A percentile compares a stretch with the other conserved stretches of the same genome.
Conservation (phyloP, 2,113 vertebrate genomes). For the Pterocles gutturalis region DNA sequence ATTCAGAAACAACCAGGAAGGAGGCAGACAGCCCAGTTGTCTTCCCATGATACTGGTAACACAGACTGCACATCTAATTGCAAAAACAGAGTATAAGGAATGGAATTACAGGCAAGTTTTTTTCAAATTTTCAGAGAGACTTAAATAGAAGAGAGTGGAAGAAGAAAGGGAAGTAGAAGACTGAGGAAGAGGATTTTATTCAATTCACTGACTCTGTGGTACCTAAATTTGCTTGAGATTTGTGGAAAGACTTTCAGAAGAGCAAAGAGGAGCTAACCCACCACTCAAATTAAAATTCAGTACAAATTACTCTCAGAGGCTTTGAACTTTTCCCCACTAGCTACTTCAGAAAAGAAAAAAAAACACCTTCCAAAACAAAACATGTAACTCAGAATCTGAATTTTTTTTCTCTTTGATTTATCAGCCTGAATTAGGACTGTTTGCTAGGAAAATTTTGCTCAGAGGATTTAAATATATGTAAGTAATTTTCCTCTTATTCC, state of each 20-base stretch:
- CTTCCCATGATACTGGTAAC: slow-evolving; percentile 29
- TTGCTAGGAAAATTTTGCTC: slow-evolving; percentile 6
- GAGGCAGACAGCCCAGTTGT: slow-evolving; percentile 23
- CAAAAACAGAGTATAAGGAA: slow-evolving; percentile 30
- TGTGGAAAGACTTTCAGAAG: neutral
- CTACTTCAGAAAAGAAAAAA: neutral
- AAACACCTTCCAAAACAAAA: neutral
- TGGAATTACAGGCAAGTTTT: neutral
- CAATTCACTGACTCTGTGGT: neutral
- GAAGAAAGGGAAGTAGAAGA: neutral
- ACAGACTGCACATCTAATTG: neutral
- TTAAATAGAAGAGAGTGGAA: neutral
- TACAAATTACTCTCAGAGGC: neutral
- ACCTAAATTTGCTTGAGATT: neutral
- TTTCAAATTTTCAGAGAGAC: neutral
- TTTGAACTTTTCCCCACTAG: neutral
- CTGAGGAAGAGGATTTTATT: neutral
- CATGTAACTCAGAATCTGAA: neutral
- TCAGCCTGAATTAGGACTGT: slow-evolving; percentile 14
- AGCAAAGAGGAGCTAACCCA: neutral
- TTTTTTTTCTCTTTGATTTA: neutral
- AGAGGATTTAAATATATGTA: neutral
- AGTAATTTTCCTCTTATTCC: slow-evolving; percentile 8
- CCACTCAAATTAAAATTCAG: neutral
- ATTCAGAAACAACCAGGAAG: slow-evolving; percentile 43